A percentile compares a stretch with the other conserved stretches of the same genome.
Evolutionary conservation across 1,140 invertebrate genomes (phyloP).

Genomic region (Microplitis mediator): DNA sequence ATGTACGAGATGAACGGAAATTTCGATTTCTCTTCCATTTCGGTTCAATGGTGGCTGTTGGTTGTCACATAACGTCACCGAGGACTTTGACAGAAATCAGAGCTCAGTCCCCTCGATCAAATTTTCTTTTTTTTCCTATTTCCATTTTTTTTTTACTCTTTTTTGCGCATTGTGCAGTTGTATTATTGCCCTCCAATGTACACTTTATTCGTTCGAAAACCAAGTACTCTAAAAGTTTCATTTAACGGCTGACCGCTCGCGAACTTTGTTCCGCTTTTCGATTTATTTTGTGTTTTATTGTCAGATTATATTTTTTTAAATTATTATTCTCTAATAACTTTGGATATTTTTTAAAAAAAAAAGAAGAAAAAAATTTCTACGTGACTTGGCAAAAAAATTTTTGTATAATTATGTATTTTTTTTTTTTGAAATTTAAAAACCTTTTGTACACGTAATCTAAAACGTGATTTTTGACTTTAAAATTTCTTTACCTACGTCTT

Average conservation of each 20-base stretch:
- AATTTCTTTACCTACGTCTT: too few relatives aligned
- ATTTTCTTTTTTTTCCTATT: constrained; percentile 2
- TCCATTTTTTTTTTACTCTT: background rate
- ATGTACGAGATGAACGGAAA: background rate
- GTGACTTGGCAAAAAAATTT: too few relatives aligned
- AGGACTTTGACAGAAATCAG: constrained; percentile 28
- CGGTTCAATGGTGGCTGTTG: background rate
- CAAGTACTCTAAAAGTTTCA: constrained; percentile 28
- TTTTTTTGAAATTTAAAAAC: too few relatives aligned
- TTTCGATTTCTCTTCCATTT: constrained; percentile 22
- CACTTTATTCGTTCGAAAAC: constrained; percentile 17
- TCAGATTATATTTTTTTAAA: background rate
- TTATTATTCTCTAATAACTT: background rate
- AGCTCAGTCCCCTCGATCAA: background rate
- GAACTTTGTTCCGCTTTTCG: constrained; percentile 22
- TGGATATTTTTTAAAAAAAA: background rate
- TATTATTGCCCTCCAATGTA: background rate
- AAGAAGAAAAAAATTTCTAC: background rate
- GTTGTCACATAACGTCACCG: constrained; percentile 1
- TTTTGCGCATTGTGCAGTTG: background rate
- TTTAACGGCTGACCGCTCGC: constrained; percentile 24
- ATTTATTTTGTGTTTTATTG: constrained; percentile 27
- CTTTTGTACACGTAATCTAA: too few relatives aligned
- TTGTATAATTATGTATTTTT: too few relatives aligned
- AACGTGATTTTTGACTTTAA: too few relatives aligned